phyloP scores from a whole-genome alignment of 2,797 vertebrate species.

The Gambusia yucatana region DNA sequence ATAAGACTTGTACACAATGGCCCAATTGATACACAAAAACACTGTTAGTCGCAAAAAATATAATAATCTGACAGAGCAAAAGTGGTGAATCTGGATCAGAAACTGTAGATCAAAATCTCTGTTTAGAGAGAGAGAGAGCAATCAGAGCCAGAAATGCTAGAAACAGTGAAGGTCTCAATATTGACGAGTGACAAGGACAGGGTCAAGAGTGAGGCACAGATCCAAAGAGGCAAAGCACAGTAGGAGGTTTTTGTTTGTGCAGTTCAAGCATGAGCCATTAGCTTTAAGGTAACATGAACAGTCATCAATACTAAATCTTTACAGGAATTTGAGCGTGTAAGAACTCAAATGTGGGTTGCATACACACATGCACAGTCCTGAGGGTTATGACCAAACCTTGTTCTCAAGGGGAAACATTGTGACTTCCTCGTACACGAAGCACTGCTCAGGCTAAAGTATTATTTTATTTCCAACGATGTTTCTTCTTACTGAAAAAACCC shows the following conservation, averaged over 20 bases:
- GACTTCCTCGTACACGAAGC: background rate
- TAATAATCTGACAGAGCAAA: background rate
- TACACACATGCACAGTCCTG: background rate
- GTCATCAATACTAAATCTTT: background rate
- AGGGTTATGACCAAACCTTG: background rate
- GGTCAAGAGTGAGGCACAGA: background rate
- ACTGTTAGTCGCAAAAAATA: background rate
- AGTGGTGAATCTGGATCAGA: background rate
- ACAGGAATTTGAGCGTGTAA: background rate
- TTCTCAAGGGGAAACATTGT: background rate
- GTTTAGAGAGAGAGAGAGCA: background rate
- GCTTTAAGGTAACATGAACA: background rate
- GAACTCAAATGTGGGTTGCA: background rate
- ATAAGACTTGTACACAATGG: no score
- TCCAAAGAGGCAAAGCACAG: constrained; percentile 1
- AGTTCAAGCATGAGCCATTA: background rate
- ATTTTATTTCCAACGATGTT: background rate
- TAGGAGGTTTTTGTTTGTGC: background rate
- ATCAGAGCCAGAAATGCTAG: background rate
- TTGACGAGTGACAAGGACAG: background rate
- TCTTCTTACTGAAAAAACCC: background rate
- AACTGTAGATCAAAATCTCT: background rate
- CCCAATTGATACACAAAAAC: background rate
- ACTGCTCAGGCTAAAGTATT: background rate
- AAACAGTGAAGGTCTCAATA: background rate